Percentiles rank a stretch among this genome's conserved stretches.
Conservation (phyloP, 2,797 vertebrate genomes). For the Psittacula echo region DNA sequence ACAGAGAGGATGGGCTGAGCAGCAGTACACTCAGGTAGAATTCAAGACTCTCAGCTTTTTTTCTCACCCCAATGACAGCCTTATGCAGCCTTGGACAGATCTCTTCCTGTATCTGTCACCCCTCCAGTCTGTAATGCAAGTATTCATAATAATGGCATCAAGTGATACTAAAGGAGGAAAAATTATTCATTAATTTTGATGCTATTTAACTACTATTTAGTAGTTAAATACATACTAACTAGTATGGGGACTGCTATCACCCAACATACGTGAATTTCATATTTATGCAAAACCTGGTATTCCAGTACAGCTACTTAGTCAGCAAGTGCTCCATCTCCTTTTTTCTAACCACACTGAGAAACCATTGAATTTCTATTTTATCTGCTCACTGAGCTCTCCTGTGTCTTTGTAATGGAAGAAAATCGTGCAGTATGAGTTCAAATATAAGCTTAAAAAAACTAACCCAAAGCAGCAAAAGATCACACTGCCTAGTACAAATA, state of each 20-base stretch:
- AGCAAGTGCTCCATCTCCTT: neutral
- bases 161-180: neutral
- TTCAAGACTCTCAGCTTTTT: neutral
- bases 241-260: neutral
- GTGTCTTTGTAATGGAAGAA: neutral
- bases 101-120: neutral
- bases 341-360: neutral
- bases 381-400: neutral
- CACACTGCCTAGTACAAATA: neutral
- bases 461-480: neutral
- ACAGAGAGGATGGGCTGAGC: neutral
- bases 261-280: rapidly evolving
- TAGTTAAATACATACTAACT: neutral
- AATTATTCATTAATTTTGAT: neutral
- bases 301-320: neutral
- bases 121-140: neutral
- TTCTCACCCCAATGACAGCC: neutral
- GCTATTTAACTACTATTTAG: neutral
- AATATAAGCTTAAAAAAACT: neutral
- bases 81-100: neutral
- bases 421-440: neutral
- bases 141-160: neutral
- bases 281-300: neutral
- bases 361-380: neutral
- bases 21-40: neutral